These are phyloP conservation scores for Aporophyla lueneburgensis DNA, from an alignment of 2,888 invertebrate species.

Conservation along the genomic window DNA sequence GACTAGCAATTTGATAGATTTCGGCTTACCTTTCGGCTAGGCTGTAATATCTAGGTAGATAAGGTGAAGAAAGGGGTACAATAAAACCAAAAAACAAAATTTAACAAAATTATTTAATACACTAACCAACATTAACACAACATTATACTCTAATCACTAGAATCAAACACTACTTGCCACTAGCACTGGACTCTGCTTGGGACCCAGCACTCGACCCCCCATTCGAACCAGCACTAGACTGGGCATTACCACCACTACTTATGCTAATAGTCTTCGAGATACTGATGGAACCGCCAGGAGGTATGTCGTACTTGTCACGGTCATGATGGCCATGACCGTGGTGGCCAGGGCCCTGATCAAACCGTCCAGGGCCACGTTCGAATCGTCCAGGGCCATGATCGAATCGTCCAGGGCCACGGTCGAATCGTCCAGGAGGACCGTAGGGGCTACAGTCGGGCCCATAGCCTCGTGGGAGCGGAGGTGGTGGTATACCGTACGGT, in stretches of 20 bases:
- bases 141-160: neutral
- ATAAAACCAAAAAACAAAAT: slow-evolving; percentile 1
- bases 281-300: slow-evolving; percentile 67
- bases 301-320: slow-evolving; percentile 41
- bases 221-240: slow-evolving; percentile 41
- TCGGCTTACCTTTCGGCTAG: neutral
- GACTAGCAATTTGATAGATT: neutral
- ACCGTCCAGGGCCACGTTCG: slow-evolving; percentile 4
- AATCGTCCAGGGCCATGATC: slow-evolving; percentile 15
- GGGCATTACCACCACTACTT: slow-evolving; percentile 62
- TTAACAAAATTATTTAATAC: slow-evolving; percentile 14
- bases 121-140: neutral
- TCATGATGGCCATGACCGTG: slow-evolving; percentile 17
- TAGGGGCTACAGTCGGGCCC: slow-evolving; percentile 27
- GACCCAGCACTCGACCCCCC: slow-evolving; percentile 23
- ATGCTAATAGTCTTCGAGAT: slow-evolving; percentile 79
- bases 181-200: slow-evolving; percentile 37
- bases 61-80: neutral
- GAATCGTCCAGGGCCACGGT: slow-evolving; percentile 10
- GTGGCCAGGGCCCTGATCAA: slow-evolving; percentile 13
- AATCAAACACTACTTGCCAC: slow-evolving; percentile 39
- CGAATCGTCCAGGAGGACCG: slow-evolving; percentile 23
- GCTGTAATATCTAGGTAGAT: neutral
- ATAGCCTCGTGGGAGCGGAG: slow-evolving; percentile 14
- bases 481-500: slow-evolving; percentile 23